These are phyloP conservation scores for Zygaena filipendulae DNA, from an alignment of 2,888 invertebrate species.

Conservation along the genomic window DNA sequence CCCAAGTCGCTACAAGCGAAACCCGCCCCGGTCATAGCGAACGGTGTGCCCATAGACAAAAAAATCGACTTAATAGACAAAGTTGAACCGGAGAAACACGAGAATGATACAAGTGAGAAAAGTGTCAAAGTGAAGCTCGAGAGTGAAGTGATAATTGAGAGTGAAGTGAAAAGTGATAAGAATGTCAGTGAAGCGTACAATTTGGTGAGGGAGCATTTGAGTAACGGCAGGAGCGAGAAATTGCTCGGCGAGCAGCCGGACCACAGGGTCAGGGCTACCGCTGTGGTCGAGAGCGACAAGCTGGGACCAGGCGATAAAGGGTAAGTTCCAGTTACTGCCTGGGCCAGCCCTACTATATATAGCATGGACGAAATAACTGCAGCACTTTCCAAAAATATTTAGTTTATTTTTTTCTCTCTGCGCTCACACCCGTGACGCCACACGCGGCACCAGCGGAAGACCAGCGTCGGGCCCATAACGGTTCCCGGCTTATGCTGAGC, in stretches of 20 bases:
- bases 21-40: slow-evolving; percentile 53
- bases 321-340: slow-evolving; percentile 60
- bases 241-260: slow-evolving; percentile 74
- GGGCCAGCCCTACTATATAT: too few species aligned
- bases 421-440: too few species aligned
- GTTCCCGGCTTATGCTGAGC: too few species aligned
- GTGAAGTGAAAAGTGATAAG: slow-evolving; percentile 49
- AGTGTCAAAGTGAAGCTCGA: slow-evolving; percentile 38
- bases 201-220: slow-evolving; percentile 52
- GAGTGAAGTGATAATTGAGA: slow-evolving; percentile 33
- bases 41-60: slow-evolving; percentile 41
- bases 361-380: too few species aligned
- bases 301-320: slow-evolving; percentile 67
- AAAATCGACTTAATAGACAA: slow-evolving; percentile 23
- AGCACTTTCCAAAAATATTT: too few species aligned
- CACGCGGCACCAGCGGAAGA: too few species aligned
- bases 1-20: slow-evolving; percentile 57
- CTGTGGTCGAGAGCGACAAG: slow-evolving; percentile 70
- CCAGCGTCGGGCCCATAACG: too few species aligned
- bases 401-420: too few species aligned
- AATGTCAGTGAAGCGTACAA: slow-evolving; percentile 56
- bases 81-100: slow-evolving; percentile 46
- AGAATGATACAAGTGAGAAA: slow-evolving; percentile 55
- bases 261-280: slow-evolving; percentile 70
- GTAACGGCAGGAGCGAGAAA: slow-evolving; percentile 80